phyloP scores from a whole-genome alignment of 1,140 invertebrate species.

The Brachionus paranguensis region DNA sequence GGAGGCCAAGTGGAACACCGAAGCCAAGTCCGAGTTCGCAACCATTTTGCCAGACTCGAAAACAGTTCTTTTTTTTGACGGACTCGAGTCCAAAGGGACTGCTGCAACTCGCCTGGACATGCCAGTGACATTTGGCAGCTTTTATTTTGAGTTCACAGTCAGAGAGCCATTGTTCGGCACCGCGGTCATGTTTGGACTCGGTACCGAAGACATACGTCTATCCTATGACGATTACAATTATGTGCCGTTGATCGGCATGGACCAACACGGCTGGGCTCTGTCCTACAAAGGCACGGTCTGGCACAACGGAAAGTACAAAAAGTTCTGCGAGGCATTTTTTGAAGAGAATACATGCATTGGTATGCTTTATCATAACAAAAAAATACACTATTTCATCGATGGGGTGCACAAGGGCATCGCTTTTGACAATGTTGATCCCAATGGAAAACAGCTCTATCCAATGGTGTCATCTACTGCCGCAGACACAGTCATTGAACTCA shows the following conservation, averaged over 20 bases:
- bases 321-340: slow-evolving; percentile 65
- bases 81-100: slow-evolving; percentile 59
- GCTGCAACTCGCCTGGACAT: slow-evolving; percentile 65
- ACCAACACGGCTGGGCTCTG: slow-evolving; percentile 66
- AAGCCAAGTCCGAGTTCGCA: neutral
- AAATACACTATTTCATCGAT: slow-evolving; percentile 69
- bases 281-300: slow-evolving; percentile 69
- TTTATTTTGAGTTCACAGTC: slow-evolving; percentile 67
- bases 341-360: slow-evolving; percentile 66
- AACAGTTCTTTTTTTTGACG: neutral
- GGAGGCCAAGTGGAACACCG: neutral
- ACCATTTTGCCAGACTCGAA: neutral
- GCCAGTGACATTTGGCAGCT: slow-evolving; percentile 62
- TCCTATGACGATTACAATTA: slow-evolving; percentile 62
- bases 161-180: slow-evolving; percentile 67
- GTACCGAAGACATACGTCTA: slow-evolving; percentile 62
- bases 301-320: slow-evolving; percentile 61
- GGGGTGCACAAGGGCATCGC: slow-evolving; percentile 62
- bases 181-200: slow-evolving; percentile 71
- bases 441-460: slow-evolving; percentile 63
- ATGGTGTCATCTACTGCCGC: slow-evolving; percentile 68
- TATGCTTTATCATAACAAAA: slow-evolving; percentile 60
- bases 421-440: slow-evolving; percentile 47
- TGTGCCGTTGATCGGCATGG: slow-evolving; percentile 66
- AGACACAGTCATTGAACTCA: slow-evolving; percentile 60